Evolutionary conservation across 2,113 vertebrate species (phyloP).

Genomic region (Ophthalmotilapia sp.): DNA sequence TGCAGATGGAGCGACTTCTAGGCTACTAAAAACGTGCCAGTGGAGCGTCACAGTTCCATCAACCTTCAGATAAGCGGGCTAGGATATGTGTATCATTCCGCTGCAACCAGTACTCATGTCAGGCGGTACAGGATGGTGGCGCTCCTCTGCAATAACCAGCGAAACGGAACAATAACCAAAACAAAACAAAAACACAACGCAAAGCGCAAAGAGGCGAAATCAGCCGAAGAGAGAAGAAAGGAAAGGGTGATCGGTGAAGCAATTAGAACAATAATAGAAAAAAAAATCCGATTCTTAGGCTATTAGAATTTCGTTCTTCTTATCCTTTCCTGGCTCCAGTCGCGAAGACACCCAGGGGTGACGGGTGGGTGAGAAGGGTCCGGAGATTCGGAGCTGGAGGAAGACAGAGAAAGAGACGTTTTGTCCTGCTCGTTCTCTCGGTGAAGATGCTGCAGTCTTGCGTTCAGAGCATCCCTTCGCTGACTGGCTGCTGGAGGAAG

Average conservation of each 20-base stretch:
- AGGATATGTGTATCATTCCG: slow-evolving; percentile 61
- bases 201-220: slow-evolving; percentile 29
- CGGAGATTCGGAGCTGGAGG: slow-evolving; percentile 41
- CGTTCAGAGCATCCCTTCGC: slow-evolving; percentile 77
- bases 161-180: slow-evolving; percentile 39
- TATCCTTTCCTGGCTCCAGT: slow-evolving; percentile 44
- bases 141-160: slow-evolving; percentile 54
- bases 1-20: slow-evolving; percentile 9
- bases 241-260: not conserved
- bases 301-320: not conserved
- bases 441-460: slow-evolving; percentile 76
- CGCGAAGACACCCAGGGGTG: slow-evolving; percentile 47
- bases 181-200: slow-evolving; percentile 7
- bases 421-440: slow-evolving; percentile 54
- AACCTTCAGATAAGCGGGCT: slow-evolving; percentile 28
- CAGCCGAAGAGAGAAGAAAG: slow-evolving; percentile 22
- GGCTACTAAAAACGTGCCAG: slow-evolving; percentile 27
- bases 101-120: slow-evolving; percentile 51
- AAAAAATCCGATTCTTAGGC: slow-evolving; percentile 20
- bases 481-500: slow-evolving; percentile 64
- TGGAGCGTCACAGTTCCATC: slow-evolving; percentile 50
- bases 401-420: slow-evolving; percentile 47
- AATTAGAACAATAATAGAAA: slow-evolving; percentile 3
- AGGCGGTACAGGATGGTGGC: slow-evolving; percentile 57
- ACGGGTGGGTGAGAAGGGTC: slow-evolving; percentile 32